Conservation (phyloP, 2,113 vertebrate genomes). For the Micronycteris hirsuta region DNA sequence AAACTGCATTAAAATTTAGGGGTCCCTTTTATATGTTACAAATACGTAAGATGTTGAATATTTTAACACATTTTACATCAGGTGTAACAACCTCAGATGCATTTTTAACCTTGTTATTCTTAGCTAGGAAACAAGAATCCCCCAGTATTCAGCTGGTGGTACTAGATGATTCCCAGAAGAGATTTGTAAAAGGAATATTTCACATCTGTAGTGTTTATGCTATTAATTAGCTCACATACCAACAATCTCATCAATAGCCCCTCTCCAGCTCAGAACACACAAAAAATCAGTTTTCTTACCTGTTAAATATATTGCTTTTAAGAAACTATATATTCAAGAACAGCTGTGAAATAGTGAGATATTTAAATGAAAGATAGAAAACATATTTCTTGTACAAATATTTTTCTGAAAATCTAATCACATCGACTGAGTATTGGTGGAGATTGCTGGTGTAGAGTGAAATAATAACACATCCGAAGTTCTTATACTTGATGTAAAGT, state of each 20-base stretch:
- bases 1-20: background rate
- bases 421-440: background rate
- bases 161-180: background rate
- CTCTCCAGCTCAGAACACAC: background rate
- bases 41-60: background rate
- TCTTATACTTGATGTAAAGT: background rate
- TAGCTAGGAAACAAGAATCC: background rate
- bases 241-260: background rate
- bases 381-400: background rate
- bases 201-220: background rate
- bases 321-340: background rate
- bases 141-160: background rate
- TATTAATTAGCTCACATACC: background rate
- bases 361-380: background rate
- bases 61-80: background rate
- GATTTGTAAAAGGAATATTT: background rate
- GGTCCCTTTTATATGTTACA: background rate
- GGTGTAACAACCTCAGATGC: background rate
- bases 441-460: background rate
- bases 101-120: background rate
- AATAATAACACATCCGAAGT: background rate
- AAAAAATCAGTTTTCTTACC: background rate
- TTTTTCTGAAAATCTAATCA: background rate
- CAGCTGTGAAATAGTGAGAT: background rate
- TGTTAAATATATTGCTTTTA: background rate